Percentiles rank a stretch among this genome's conserved stretches.
Conservation (phyloP, 1,140 invertebrate species). For the Neodiprion fabricii region DNA sequence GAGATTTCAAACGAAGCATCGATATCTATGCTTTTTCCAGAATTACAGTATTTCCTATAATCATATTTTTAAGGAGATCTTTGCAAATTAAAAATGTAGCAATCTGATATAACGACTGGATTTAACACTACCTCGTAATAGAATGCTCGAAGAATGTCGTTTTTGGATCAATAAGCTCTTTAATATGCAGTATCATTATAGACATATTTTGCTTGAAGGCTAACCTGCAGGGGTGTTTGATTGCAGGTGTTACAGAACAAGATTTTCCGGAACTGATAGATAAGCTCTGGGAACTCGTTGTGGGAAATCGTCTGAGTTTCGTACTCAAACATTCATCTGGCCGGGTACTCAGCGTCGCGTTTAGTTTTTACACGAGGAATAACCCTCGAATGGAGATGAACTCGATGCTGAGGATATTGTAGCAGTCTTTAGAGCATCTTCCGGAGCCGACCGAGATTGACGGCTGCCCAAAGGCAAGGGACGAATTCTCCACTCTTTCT, state of each 20-base stretch:
- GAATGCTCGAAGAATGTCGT: constrained; percentile 29
- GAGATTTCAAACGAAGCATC: too few species aligned
- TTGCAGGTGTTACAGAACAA: constrained; percentile 65
- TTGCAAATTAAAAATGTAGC: too few species aligned
- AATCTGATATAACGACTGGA: too few species aligned
- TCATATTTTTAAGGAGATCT: neutral
- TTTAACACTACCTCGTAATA: too few species aligned
- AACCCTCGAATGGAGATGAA: constrained; percentile 75
- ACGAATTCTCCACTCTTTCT: constrained; percentile 80
- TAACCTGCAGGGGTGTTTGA: constrained; percentile 79
- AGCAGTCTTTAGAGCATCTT: constrained; percentile 79
- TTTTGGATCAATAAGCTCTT: constrained; percentile 71
- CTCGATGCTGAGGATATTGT: constrained; percentile 73
- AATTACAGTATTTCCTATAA: constrained; percentile 25
- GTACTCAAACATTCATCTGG: constrained; percentile 61
- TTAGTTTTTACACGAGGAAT: constrained; percentile 81
- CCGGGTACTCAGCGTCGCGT: constrained; percentile 66
- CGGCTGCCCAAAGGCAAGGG: constrained; percentile 71
- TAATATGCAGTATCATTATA: constrained; percentile 74
- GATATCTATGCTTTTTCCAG: constrained; percentile 3
- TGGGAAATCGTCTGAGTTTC: constrained; percentile 76
- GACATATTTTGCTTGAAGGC: constrained; percentile 85
- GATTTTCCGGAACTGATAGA: constrained; percentile 75
- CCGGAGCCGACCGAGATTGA: constrained; percentile 72
- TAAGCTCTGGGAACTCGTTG: constrained; percentile 69